Conservation (phyloP, 2,113 vertebrate species). For the Sakesphorus luctuosus region DNA sequence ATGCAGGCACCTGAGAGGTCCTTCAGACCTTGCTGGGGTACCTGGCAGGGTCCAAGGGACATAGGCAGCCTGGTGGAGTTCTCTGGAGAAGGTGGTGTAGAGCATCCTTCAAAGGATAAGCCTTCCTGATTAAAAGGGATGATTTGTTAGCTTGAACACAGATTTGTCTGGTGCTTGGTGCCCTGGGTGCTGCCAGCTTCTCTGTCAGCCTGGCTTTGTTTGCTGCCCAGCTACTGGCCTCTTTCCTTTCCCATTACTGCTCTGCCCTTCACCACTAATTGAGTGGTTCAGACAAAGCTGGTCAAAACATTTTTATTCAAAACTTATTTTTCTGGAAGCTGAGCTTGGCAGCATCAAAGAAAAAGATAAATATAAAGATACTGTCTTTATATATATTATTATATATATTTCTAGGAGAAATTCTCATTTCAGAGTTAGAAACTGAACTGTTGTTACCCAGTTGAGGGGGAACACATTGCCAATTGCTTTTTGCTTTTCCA, state of each 20-base stretch:
- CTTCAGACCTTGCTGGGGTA: accelerated
- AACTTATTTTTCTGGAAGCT: conserved; percentile 1
- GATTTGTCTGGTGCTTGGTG: not conserved
- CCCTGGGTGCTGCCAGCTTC: not conserved
- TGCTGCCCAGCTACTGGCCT: not conserved
- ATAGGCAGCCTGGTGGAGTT: not conserved
- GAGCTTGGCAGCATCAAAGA: not conserved
- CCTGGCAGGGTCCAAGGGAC: not conserved
- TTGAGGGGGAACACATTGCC: not conserved
- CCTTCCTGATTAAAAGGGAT: not conserved
- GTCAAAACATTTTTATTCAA: conserved; percentile 43
- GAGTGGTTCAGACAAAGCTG: conserved; percentile 14
- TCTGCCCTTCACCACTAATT: not conserved
- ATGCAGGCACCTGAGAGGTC: not conserved
- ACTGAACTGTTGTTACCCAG: not conserved
- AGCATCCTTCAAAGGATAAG: not conserved
- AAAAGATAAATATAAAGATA: not conserved
- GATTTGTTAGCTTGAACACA: not conserved
- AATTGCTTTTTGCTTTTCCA: not conserved
- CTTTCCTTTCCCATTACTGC: not conserved
- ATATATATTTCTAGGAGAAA: not conserved
- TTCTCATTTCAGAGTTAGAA: not conserved
- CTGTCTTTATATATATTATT: not conserved
- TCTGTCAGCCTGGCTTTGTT: not conserved
- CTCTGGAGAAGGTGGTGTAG: not conserved